Evolutionary conservation across 2,888 invertebrate genomes (phyloP), one percentile per base, ranked within the genome.

Genomic region (Criorhina ranunculi): DNA sequence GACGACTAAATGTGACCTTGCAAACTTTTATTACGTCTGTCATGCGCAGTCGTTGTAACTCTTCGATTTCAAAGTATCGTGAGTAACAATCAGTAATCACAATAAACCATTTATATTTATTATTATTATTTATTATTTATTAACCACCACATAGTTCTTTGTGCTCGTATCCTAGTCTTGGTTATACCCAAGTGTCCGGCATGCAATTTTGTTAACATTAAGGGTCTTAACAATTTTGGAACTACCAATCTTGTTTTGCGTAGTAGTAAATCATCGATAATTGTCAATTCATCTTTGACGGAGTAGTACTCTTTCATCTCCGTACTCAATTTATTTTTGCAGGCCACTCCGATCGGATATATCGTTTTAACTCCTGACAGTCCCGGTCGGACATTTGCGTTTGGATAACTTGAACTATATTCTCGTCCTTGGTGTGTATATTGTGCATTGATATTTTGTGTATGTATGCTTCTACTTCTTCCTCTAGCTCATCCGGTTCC

Each of bases 401-500:
- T 19, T 60, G 31, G 31, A 60, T 60, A 31, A 60, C 44, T 60
- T 42, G 29, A 59, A 42, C 44, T 31, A 60, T 60, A 19, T 42
- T 57, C 19, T 57, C 40, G n/a, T 37, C 53, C 5, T 53, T 53
- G 19, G 57, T 57, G 15, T 57, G 57, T 33, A 66, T 51, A 66
- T 66, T 66, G 7, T 35, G 51, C 12, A 66, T 9, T 1, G 51
- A 49, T 51, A 66, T 51, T 8, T 51, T 4, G 11, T 24, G 37
- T 40, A 59, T 29, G 17, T 67, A 64, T 17, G 64, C 66, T 29
- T 40, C 40, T 1, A 55, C 24, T 55, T 67, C 67, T 5, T 55
- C 44, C 44, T 55, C 67, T 7, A 44, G n/a, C 12, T 67, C 55
- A 40, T 67, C 67, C 19, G 44, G 12, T 3, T 17, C 55, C 0